Conservation (phyloP, 2,113 vertebrate species). For the Actenoides lindsayi region DNA sequence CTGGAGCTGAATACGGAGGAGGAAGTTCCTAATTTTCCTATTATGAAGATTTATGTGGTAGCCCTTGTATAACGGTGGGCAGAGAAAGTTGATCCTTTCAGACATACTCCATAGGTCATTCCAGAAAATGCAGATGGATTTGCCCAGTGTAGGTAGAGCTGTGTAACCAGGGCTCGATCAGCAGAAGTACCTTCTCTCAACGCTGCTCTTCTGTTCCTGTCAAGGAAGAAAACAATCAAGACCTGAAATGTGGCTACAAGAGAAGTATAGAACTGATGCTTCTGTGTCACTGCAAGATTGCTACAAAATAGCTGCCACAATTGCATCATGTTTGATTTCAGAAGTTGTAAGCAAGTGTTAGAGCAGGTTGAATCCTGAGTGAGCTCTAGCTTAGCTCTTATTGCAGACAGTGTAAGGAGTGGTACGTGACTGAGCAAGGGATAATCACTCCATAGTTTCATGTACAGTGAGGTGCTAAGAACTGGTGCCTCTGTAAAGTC, state of each 20-base stretch:
- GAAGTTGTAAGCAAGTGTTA: neutral
- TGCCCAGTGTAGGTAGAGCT: neutral
- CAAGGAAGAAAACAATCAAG: neutral
- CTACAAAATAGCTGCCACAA: neutral
- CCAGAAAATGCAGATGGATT: neutral
- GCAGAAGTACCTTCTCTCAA: neutral
- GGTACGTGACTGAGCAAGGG: neutral
- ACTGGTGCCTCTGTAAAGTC: neutral
- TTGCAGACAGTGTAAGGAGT: neutral
- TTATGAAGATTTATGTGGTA: neutral
- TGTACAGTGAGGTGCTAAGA: neutral
- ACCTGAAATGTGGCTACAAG: neutral
- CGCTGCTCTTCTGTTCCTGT: neutral
- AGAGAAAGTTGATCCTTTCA: neutral
- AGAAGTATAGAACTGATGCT: neutral
- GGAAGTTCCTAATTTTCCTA: neutral
- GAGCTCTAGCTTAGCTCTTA: neutral
- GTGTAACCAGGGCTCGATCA: neutral
- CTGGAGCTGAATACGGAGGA: neutral
- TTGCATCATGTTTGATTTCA: neutral
- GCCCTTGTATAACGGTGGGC: neutral
- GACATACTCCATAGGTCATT: neutral
- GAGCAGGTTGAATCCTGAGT: neutral
- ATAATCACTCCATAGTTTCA: neutral
- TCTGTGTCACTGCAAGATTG: neutral